Evolutionary conservation across 2,888 invertebrate genomes (phyloP).

Genomic region (Philereme vetulata): DNA sequence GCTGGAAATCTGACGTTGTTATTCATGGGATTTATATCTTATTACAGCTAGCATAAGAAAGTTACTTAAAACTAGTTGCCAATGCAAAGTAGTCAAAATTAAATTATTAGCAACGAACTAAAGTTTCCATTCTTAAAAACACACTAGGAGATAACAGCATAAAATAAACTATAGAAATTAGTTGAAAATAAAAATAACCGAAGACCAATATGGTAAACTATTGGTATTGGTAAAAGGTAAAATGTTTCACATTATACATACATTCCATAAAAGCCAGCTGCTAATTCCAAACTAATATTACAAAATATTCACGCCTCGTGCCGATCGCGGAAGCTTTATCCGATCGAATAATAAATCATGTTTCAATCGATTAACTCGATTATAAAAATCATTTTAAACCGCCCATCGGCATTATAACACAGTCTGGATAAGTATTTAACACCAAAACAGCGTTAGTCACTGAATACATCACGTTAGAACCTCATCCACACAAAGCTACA

Average conservation of each 20-base stretch:
- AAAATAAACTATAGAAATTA: background rate
- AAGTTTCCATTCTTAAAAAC: too few species aligned
- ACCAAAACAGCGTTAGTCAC: conserved; percentile 43
- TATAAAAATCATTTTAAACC: conserved; percentile 31
- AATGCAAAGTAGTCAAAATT: too few species aligned
- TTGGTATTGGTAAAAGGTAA: background rate
- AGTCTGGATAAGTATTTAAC: conserved; percentile 4
- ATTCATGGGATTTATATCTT: too few species aligned
- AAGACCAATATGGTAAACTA: background rate
- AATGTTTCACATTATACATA: background rate
- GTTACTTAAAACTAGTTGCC: too few species aligned
- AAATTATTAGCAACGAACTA: too few species aligned
- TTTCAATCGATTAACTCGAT: conserved; percentile 32
- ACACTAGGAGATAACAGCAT: too few species aligned
- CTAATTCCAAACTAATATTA: conserved; percentile 11
- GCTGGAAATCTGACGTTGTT: conserved; percentile 2
- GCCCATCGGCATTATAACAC: conserved; percentile 31
- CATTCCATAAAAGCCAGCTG: conserved; percentile 3
- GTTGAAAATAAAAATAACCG: conserved; percentile 10
- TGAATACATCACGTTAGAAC: conserved; percentile 38
- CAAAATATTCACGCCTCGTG: conserved; percentile 26
- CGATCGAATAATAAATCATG: conserved; percentile 34
- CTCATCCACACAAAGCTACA: conserved; percentile 39
- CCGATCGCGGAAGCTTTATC: conserved; percentile 28
- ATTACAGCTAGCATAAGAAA: too few species aligned